phyloP scores from a whole-genome alignment of 2,113 vertebrate genomes.

The Pyxicephalus adspersus region DNA sequence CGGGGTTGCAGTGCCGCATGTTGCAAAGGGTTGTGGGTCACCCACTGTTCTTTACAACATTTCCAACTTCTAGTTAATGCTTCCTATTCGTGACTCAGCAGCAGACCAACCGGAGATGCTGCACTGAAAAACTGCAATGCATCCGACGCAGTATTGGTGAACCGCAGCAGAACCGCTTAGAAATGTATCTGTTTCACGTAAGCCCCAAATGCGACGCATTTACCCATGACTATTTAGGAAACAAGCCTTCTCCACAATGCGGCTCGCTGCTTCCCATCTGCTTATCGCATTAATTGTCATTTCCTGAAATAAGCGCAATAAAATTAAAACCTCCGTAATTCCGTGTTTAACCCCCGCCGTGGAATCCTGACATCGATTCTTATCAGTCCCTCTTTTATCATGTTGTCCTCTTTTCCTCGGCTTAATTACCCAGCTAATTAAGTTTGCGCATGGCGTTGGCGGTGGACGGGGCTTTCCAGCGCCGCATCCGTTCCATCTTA shows the following conservation, averaged over 20 bases:
- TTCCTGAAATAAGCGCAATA: not conserved
- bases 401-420: not conserved
- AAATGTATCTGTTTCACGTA: too few relatives aligned
- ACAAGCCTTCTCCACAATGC: not conserved
- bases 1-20: too few relatives aligned
- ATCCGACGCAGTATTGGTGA: too few relatives aligned
- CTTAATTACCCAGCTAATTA: slow-evolving; percentile 20
- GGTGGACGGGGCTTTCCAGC: too few relatives aligned
- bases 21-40: too few relatives aligned
- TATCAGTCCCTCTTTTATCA: not conserved
- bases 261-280: not conserved
- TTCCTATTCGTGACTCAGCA: too few relatives aligned
- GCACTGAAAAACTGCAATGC: too few relatives aligned
- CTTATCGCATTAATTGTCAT: too few relatives aligned
- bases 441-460: slow-evolving; percentile 4
- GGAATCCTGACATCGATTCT: not conserved
- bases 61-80: too few relatives aligned
- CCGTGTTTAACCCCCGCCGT: not conserved
- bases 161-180: too few relatives aligned
- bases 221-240: not conserved
- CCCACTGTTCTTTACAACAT: too few relatives aligned
- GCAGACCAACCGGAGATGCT: too few relatives aligned
- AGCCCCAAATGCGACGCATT: not conserved
- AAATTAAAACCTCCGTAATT: not conserved
- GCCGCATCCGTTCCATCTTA: not conserved